Conservation (phyloP, 2,888 invertebrate genomes). For the Rhamnusium bicolor region DNA sequence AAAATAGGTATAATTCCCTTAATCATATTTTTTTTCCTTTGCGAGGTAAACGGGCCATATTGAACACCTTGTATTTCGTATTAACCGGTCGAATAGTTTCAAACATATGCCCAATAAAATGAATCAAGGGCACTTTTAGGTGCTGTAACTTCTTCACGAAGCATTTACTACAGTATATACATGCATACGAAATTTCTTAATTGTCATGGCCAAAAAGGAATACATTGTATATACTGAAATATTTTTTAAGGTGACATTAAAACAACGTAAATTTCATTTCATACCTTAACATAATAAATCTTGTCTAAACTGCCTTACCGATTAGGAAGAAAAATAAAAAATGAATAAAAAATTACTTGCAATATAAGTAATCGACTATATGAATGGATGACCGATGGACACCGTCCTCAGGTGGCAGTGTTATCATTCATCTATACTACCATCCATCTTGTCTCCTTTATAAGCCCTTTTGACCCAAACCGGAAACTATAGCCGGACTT, state of each 20-base stretch:
- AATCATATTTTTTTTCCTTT: no score
- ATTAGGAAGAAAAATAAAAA: not conserved
- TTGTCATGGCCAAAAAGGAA: no score
- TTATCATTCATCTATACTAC: constrained; percentile 59
- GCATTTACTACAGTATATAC: no score
- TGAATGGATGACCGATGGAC: constrained; percentile 63
- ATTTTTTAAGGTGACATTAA: not conserved
- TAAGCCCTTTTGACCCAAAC: constrained; percentile 52
- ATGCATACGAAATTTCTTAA: no score
- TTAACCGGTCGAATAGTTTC: no score
- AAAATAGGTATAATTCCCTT: no score
- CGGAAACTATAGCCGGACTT: constrained; percentile 46
- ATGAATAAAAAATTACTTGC: constrained; percentile 56
- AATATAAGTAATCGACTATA: constrained; percentile 58
- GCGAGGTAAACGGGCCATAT: no score
- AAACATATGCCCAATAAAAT: no score
- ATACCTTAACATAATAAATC: not conserved
- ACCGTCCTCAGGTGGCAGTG: constrained; percentile 61
- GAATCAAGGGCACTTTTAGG: no score
- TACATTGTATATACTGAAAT: no score
- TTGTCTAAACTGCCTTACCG: not conserved
- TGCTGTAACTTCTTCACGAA: no score
- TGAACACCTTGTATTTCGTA: no score
- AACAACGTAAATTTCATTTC: not conserved
- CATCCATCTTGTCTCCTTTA: constrained; percentile 56